Percentiles rank a stretch among this genome's conserved stretches.
Conservation (phyloP, 2,797 vertebrate species). For the Acanthornis magna region DNA sequence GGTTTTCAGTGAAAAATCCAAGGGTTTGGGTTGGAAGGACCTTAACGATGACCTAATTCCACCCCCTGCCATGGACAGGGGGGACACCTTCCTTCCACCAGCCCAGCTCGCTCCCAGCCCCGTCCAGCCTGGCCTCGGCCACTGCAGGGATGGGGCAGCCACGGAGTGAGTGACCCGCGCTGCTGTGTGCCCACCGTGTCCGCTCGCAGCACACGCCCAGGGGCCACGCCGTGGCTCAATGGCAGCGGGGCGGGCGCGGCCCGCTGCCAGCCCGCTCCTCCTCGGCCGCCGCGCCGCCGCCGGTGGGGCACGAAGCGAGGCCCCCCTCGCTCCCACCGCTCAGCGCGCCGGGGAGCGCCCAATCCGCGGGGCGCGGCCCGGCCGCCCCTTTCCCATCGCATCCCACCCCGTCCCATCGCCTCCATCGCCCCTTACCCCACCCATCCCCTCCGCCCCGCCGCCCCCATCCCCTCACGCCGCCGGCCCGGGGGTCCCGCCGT, state of each 20-base stretch:
- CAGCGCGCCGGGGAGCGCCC: not conserved
- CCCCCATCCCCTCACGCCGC: not conserved
- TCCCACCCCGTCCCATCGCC: no score
- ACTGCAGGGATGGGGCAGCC: not conserved
- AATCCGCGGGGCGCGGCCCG: not conserved
- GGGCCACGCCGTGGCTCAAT: not conserved
- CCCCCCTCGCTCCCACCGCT: not conserved
- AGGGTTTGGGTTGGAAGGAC: not conserved
- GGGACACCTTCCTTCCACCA: not conserved
- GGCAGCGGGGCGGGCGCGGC: not conserved
- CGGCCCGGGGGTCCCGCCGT: not conserved
- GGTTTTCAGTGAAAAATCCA: not conserved
- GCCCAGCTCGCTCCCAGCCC: fast-evolving
- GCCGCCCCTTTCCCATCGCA: no score
- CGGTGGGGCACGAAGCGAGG: not conserved
- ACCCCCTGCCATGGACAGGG: fast-evolving
- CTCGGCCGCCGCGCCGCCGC: not conserved
- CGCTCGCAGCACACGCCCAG: not conserved
- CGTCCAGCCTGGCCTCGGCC: fast-evolving
- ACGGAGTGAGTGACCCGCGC: fast-evolving
- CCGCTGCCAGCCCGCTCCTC: fast-evolving
- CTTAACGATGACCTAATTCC: not conserved
- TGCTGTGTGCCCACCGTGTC: fast-evolving
- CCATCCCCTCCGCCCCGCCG: not conserved
- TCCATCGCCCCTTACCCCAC: no score